A percentile compares a stretch with the other conserved stretches of the same genome.
Conservation (phyloP, 92 coral and sea anemone species). For the Chrysogorgia sp. region DNA sequence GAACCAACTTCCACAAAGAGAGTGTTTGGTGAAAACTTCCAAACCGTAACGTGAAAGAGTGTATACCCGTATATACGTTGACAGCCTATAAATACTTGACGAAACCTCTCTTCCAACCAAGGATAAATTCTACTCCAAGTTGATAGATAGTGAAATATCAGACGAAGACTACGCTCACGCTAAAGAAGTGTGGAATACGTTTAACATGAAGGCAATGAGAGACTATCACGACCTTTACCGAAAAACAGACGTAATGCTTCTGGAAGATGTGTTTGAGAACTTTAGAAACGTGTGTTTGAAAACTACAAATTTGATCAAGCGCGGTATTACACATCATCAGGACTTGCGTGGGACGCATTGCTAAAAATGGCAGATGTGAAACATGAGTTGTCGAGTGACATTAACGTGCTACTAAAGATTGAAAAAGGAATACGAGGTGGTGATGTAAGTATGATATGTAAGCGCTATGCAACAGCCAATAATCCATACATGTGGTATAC, state of each 20-base stretch:
- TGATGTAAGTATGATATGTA: background rate
- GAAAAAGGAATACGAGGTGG: conserved; percentile 7
- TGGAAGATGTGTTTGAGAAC: too few species aligned
- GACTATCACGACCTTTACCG: conserved; percentile 28
- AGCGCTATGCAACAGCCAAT: conserved; percentile 1
- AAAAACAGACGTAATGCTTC: conserved; percentile 33
- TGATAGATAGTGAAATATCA: too few species aligned
- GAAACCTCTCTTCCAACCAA: too few species aligned
- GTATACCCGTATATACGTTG: too few species aligned
- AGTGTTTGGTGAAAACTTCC: too few species aligned
- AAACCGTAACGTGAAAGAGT: too few species aligned
- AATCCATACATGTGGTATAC: conserved; percentile 1
- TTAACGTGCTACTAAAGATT: background rate
- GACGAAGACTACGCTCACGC: too few species aligned
- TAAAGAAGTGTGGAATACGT: too few species aligned
- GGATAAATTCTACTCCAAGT: too few species aligned
- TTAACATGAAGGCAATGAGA: too few species aligned
- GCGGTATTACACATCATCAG: conserved; percentile 22
- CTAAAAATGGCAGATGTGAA: conserved; percentile 2
- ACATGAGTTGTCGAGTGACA: conserved; percentile 14
- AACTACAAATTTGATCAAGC: conserved; percentile 14
- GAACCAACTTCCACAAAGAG: too few species aligned
- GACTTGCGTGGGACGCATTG: conserved; percentile 39
- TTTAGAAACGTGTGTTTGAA: conserved; percentile 5
- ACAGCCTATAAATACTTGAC: too few species aligned